Conservation (phyloP, 35 echinoderm and acorn worm species). For the Hemicentrotus pulcherrimus region DNA sequence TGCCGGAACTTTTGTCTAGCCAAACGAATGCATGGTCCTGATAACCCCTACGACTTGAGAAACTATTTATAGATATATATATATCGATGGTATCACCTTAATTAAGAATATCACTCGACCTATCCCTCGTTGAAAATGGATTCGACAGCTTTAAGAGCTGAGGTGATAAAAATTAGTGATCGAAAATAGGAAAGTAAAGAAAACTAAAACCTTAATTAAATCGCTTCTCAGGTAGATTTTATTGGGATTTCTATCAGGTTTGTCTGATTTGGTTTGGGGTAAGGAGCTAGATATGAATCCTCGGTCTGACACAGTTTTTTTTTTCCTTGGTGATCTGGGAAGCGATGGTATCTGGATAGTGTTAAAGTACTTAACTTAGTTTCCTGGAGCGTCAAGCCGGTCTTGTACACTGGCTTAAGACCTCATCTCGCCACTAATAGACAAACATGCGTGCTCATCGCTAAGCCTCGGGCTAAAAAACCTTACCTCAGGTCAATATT, state of each 20-base stretch:
- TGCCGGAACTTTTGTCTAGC: too few relatives aligned
- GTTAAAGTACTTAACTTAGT: not conserved
- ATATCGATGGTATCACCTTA: too few relatives aligned
- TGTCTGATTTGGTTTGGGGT: not conserved
- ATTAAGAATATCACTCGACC: too few relatives aligned
- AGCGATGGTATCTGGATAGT: not conserved
- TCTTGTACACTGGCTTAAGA: not conserved
- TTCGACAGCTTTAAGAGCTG: too few relatives aligned
- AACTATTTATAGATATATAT: too few relatives aligned
- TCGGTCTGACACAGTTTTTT: slow-evolving; percentile 10
- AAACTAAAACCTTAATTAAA: not conserved
- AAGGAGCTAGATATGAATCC: not conserved
- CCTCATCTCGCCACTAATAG: not conserved
- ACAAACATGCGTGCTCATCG: slow-evolving; percentile 9
- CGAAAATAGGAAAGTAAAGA: too few relatives aligned
- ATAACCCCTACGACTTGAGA: too few relatives aligned
- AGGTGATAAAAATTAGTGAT: too few relatives aligned
- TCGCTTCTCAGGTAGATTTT: not conserved
- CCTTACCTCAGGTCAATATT: not conserved
- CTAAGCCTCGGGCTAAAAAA: not conserved
- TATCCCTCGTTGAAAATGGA: too few relatives aligned
- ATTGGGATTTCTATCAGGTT: not conserved
- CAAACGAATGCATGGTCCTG: too few relatives aligned
- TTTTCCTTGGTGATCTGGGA: not conserved
- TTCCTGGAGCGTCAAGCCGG: not conserved